Percentiles rank a stretch among this genome's conserved stretches.
These are phyloP conservation scores for Lutjanus campechanus DNA, from an alignment of 2,797 vertebrate genomes.

Conservation along the genomic window DNA sequence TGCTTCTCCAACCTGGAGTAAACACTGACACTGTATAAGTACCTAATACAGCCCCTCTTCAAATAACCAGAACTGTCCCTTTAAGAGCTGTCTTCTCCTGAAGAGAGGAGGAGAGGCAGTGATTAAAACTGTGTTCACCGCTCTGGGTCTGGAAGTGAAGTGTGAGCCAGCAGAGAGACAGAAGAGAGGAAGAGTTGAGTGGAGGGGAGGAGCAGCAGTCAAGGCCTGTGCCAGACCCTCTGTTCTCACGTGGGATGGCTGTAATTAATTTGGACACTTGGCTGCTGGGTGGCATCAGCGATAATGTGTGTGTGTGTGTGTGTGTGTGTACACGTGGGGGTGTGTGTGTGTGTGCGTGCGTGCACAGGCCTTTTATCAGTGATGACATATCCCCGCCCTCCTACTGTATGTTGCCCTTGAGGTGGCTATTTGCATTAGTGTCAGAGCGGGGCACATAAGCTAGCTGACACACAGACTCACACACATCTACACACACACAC, in stretches of 20 bases:
- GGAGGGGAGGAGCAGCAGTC: conserved; percentile 72
- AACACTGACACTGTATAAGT: no score
- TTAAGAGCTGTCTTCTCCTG: conserved; percentile 44
- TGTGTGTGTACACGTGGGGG: conserved; percentile 12
- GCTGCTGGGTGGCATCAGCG: conserved; percentile 79
- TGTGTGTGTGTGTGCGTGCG: neutral
- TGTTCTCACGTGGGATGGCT: conserved; percentile 77
- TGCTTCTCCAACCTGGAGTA: no score
- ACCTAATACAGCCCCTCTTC: no score
- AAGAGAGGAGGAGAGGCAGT: conserved; percentile 23
- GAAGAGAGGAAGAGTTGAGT: conserved; percentile 57
- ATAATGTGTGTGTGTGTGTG: conserved; percentile 33
- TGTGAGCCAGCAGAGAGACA: conserved; percentile 37
- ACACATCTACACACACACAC: conserved; percentile 7
- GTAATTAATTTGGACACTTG: conserved; percentile 85
- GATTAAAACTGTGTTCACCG: conserved; percentile 53
- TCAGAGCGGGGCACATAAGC: conserved; percentile 63
- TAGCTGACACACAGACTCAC: conserved; percentile 43
- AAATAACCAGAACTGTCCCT: neutral
- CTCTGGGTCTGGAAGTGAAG: conserved; percentile 34
- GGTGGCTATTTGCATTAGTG: conserved; percentile 81
- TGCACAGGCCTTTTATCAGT: conserved; percentile 64
- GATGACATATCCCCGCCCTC: conserved; percentile 75
- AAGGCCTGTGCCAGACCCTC: conserved; percentile 71
- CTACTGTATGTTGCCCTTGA: conserved; percentile 82